Evolutionary conservation across 2,113 vertebrate genomes (phyloP), one percentile per base, ranked within the genome.

Genomic region (Amazona vittata): DNA sequence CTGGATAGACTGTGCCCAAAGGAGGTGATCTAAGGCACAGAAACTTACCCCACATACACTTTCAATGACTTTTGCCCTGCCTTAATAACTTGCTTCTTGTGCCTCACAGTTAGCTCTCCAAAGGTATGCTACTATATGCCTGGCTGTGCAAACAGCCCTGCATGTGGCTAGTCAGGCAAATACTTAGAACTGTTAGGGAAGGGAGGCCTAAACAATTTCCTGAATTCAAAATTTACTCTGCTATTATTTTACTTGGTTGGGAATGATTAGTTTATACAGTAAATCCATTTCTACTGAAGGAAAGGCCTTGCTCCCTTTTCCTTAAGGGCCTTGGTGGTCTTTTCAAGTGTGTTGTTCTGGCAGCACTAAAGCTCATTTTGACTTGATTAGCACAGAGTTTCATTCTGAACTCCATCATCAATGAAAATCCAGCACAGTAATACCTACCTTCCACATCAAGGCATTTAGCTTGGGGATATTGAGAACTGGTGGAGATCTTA

Each of bases 401-500:
- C 35, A 41, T 39, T 37, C 52, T 43, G 47, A 93, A 17, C 1
- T 71, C 39, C 49, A 55, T 8, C 0, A 0, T 11, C 76, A 60
- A 2, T 11, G 73, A 47, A 69, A 78, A 75, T 4, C 49, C 7
- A 5, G n/a, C 35, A 25, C 55, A 59, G 50, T 28, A 33, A 11
- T 25, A 41, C 52, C 46, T 12, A 2, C 46, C 44, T 63, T 39
- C 50, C 59, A 24, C 37, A 20, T 7, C 33, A 9, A 43, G 21
- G 12, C 24, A 14, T 10, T 63, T 73, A 63, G 13, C 11, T 19
- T 21, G 39, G n/a, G 68, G 10, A 12, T 73, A 24, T 4, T 9
- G 60, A 88, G 55, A 19, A 0, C 7, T 2, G 28, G 18, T 1
- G 0, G 25, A 84, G 68, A 16, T 17, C 31, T 25, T 8, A 37